Conservation (phyloP, 2,888 invertebrate species). For the Acanthosepion esculentum region DNA sequence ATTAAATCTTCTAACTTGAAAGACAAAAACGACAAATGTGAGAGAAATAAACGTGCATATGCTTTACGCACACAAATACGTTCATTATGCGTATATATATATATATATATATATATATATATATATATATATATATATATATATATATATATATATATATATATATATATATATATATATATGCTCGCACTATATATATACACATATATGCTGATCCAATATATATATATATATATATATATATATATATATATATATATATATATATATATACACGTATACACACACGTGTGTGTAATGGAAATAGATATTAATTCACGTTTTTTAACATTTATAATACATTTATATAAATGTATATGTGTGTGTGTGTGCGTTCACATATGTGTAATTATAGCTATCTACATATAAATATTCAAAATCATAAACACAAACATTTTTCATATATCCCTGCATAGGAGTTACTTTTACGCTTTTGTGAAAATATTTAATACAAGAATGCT, state of each 20-base stretch:
- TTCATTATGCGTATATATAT: background rate
- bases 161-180: background rate
- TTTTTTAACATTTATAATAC: too few species aligned
- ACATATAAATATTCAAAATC: too few species aligned
- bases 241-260: background rate
- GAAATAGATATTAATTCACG: background rate
- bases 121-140: background rate
- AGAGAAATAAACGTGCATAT: background rate
- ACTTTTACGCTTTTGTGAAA: too few species aligned
- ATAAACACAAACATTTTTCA: background rate
- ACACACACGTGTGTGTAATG: background rate
- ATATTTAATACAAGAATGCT: background rate
- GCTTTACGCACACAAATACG: background rate
- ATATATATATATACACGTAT: background rate
- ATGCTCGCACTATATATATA: background rate
- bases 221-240: background rate
- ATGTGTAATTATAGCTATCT: background rate
- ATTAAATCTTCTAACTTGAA: background rate
- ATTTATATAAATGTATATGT: background rate
- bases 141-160: background rate
- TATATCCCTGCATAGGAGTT: background rate
- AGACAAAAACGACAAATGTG: background rate
- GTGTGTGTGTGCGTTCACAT: background rate
- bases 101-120: background rate
- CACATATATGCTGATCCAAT: too few species aligned